A percentile compares a stretch with the other conserved stretches of the same genome.
Conservation (phyloP, 2,797 vertebrate genomes). For the Naso thynnoides region DNA sequence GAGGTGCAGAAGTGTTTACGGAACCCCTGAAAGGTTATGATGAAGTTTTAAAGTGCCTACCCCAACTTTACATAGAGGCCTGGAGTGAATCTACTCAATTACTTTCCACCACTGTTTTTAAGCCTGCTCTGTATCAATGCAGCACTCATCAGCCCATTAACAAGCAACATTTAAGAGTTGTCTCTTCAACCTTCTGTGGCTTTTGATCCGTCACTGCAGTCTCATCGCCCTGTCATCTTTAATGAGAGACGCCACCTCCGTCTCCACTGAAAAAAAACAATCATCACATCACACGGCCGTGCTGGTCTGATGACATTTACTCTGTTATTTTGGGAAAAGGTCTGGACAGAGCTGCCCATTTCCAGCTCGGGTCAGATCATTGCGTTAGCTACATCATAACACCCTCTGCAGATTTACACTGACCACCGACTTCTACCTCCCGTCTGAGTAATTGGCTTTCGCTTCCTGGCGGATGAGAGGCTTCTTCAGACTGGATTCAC, state of each 20-base stretch:
- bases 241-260: slow-evolving; percentile 59
- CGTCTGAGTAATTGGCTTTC: slow-evolving; percentile 48
- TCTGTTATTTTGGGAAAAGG: slow-evolving; percentile 65
- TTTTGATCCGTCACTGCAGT: slow-evolving; percentile 49
- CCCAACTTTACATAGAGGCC: too few species aligned
- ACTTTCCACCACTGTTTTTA: slow-evolving; percentile 1
- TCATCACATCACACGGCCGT: slow-evolving; percentile 29
- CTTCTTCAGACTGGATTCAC: slow-evolving; percentile 37
- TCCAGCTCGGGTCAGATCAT: slow-evolving; percentile 55
- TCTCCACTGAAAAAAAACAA: slow-evolving; percentile 51
- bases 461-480: slow-evolving; percentile 36
- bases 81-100: background rate
- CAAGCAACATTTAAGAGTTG: slow-evolving; percentile 28
- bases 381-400: slow-evolving; percentile 46
- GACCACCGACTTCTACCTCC: slow-evolving; percentile 50
- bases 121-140: slow-evolving; percentile 49
- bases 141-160: slow-evolving; percentile 53
- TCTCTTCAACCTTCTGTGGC: slow-evolving; percentile 57
- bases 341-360: slow-evolving; percentile 59
- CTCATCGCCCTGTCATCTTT: slow-evolving; percentile 56
- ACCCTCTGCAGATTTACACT: slow-evolving; percentile 59
- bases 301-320: slow-evolving; percentile 64
- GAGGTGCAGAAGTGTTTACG: too few species aligned
- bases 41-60: too few species aligned
- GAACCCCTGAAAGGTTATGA: too few species aligned